Base-by-base conservation (phyloP, 2,797 vertebrate genomes). In the Squalus acanthias region DNA sequence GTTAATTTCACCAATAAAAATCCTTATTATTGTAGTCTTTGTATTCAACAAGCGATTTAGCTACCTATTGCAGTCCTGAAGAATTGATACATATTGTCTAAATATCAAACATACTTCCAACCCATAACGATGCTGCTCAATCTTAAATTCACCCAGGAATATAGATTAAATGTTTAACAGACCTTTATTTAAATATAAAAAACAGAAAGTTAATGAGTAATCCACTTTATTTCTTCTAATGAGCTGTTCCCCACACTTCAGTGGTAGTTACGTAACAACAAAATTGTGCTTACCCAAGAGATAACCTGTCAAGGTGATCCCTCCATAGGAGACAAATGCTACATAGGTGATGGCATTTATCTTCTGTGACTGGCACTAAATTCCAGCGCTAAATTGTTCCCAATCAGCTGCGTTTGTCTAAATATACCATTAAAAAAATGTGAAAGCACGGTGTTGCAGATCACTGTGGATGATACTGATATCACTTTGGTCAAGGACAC, bases 401-500 rank as follows among this genome's bases (percentile, higher is more conserved):
- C 33, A 93, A 67, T 93, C 63, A 67, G 33, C 22, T 46, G 46
- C 0, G 20, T 93, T 93, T 93, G 20, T 93, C 63, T 8, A 65
- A 92, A 65, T 65, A 92, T 65, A 92, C 89, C 15, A n/a, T 63
- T 92, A 29, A 46, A 63, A 92, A 67, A 9, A 69, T 46, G n/a
- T 46, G 46, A 67, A 93, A 69, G 8, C 63, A 69, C 91, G 4
- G 17, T 91, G 88, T 24, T 93, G 20, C 9, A 69, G 20, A 46
- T 69, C 63, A 67, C 20, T 93, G n/a, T 46, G 65, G 79, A 29
- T 69, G n/a, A 93, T 39, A 24, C 63, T 67, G n/a, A 67, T 93
- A 93, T 46, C n/a, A n/a, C 39, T 93, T 93, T 67, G 60, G n/a
- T 93, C 91, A 93, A 69, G 91, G 91, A 46, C 63, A 93, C 63